These are phyloP conservation scores for Melieria picta DNA, from an alignment of 2,888 invertebrate genomes.

Conservation along the genomic window DNA sequence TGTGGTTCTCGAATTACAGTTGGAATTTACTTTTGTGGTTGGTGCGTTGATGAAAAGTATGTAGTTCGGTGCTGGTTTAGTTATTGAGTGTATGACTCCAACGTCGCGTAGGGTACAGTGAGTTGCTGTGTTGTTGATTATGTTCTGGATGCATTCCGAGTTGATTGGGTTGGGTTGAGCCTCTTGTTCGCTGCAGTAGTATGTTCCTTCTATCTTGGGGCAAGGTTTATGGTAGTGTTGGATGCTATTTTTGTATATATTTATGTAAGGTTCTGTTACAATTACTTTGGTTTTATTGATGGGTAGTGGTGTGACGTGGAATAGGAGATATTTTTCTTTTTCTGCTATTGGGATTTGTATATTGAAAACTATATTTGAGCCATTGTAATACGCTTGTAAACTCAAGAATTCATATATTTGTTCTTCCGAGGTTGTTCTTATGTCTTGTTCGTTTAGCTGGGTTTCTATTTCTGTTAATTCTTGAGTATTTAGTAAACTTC, in stretches of 20 bases:
- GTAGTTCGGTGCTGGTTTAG: neutral
- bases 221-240: constrained; percentile 19
- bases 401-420: constrained; percentile 39
- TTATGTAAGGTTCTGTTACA: constrained; percentile 23
- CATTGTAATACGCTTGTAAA: constrained; percentile 37
- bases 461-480: constrained; percentile 37
- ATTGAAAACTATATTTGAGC: constrained; percentile 40
- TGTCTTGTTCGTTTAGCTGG: constrained; percentile 26
- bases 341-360: constrained; percentile 36
- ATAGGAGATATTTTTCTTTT: constrained; percentile 24
- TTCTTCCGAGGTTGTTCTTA: constrained; percentile 35
- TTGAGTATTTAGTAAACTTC: constrained; percentile 35
- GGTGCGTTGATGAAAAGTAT: neutral
- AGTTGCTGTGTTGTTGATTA: neutral
- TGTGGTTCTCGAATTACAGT: neutral
- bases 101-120: constrained; percentile 5
- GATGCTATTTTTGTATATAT: constrained; percentile 16
- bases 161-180: neutral
- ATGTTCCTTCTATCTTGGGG: constrained; percentile 22
- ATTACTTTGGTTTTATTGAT: constrained; percentile 38
- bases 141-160: constrained; percentile 6
- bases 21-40: neutral
- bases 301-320: constrained; percentile 36
- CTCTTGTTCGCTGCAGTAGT: constrained; percentile 4
- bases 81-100: neutral